Conservation (phyloP, 2,888 invertebrate genomes). For the Dicroscelio sp. region DNA sequence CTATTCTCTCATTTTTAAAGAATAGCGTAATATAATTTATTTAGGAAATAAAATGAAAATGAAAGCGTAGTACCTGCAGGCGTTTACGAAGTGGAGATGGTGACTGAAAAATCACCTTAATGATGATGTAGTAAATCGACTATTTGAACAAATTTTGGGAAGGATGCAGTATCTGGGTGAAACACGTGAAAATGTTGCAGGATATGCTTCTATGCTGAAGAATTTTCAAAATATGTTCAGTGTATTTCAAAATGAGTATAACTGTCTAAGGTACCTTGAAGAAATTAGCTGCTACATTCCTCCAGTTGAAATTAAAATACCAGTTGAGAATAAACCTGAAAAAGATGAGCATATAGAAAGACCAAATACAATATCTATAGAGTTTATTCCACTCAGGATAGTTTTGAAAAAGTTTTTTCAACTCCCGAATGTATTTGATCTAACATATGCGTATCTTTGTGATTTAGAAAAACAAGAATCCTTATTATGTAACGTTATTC, state of each 20-base stretch:
- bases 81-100: too few relatives aligned
- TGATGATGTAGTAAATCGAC: not conserved
- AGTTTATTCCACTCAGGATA: constrained; percentile 61
- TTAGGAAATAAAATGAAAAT: too few relatives aligned
- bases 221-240: constrained; percentile 30
- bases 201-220: constrained; percentile 18
- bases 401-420: constrained; percentile 72
- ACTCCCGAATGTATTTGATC: constrained; percentile 60
- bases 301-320: not conserved
- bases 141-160: constrained; percentile 31
- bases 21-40: too few relatives aligned
- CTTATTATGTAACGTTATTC: constrained; percentile 21
- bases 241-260: constrained; percentile 60
- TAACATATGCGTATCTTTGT: constrained; percentile 15
- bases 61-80: too few relatives aligned
- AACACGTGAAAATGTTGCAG: constrained; percentile 13
- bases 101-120: too few relatives aligned
- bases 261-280: constrained; percentile 37
- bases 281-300: not conserved
- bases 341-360: not conserved
- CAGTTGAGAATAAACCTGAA: not conserved
- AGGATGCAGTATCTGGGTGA: constrained; percentile 44
- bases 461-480: not conserved
- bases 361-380: not conserved
- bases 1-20: not conserved